Evolutionary conservation across 2,113 vertebrate species (phyloP).

Genomic region (Candoia aspera): DNA sequence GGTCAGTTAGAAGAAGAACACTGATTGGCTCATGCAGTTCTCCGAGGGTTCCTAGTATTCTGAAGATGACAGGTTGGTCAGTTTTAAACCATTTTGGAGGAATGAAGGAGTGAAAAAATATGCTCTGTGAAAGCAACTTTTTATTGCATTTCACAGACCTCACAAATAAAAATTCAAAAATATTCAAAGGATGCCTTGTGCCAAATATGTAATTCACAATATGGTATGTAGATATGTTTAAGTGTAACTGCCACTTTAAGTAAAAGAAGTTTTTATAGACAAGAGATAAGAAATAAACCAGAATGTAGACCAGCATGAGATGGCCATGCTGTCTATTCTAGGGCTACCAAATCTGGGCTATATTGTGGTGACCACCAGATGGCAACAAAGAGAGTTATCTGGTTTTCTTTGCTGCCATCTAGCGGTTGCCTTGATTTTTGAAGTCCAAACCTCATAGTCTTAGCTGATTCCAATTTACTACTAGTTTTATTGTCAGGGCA

Average conservation of each 20-base stretch:
- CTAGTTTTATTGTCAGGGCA: neutral
- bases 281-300: neutral
- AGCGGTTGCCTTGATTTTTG: neutral
- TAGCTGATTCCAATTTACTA: neutral
- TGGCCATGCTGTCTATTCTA: no score
- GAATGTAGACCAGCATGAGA: neutral
- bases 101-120: neutral
- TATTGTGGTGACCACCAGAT: neutral
- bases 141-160: conserved; percentile 26
- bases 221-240: neutral
- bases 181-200: neutral
- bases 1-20: neutral
- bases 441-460: neutral
- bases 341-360: neutral
- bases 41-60: neutral
- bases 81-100: neutral
- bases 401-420: neutral
- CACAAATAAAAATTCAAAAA: conserved; percentile 31
- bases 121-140: neutral
- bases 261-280: neutral
- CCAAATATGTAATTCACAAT: neutral
- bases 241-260: neutral
- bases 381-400: neutral
- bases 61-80: neutral
- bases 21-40: neutral